Percentiles rank a stretch among this genome's conserved stretches.
Evolutionary conservation across 2,888 invertebrate genomes (phyloP).

Genomic region (Pantelozetes paolii): DNA sequence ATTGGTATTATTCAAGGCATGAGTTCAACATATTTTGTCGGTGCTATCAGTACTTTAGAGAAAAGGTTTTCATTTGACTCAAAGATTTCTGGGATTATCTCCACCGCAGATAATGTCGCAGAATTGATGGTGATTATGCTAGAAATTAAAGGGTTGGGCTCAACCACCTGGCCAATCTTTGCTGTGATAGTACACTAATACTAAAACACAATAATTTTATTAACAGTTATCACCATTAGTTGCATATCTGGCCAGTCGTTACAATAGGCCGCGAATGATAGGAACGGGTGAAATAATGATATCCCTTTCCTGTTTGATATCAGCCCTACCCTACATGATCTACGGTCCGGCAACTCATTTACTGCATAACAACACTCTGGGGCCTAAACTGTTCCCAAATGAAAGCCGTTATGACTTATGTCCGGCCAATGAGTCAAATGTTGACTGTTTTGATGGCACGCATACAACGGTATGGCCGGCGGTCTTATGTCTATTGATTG

Average conservation of each 20-base stretch:
- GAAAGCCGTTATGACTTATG: constrained; percentile 17
- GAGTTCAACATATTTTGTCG: constrained; percentile 44
- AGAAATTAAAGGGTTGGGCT: too few relatives aligned
- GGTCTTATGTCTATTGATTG: constrained; percentile 43
- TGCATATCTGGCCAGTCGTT: constrained; percentile 44
- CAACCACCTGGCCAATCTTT: too few relatives aligned
- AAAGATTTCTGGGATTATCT: constrained; percentile 44
- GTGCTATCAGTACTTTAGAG: constrained; percentile 45
- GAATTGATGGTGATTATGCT: constrained; percentile 41
- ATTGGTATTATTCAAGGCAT: constrained; percentile 45
- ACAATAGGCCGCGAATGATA: constrained; percentile 44
- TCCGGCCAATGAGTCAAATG: constrained; percentile 26
- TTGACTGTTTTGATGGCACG: neutral
- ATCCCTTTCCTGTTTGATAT: constrained; percentile 40
- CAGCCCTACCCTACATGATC: constrained; percentile 44
- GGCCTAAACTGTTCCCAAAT: neutral
- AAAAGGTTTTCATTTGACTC: constrained; percentile 45
- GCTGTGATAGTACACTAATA: too few relatives aligned
- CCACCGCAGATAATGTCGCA: constrained; percentile 45
- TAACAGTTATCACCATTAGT: too few relatives aligned
- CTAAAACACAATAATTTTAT: too few relatives aligned
- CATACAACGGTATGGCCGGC: constrained; percentile 42
- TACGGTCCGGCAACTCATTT: constrained; percentile 46
- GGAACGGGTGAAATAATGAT: constrained; percentile 42
- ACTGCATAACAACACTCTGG: constrained; percentile 6